Evolutionary conservation across 2,888 invertebrate species (phyloP).

Genomic region (Cataglyphis rosenhaueri): DNA sequence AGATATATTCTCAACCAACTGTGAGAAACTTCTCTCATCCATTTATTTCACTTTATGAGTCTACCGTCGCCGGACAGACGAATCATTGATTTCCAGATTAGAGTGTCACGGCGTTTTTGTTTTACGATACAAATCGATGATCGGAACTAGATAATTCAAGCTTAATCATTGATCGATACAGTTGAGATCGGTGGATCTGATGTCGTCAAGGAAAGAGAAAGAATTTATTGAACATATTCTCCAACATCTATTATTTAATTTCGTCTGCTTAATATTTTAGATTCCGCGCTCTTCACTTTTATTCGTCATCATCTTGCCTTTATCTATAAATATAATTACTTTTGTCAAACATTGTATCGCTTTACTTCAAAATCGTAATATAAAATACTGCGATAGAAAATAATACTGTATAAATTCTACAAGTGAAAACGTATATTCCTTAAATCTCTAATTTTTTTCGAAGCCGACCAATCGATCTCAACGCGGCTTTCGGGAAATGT

Average conservation of each 20-base stretch:
- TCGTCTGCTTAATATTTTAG: neutral
- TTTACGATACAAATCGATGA: slow-evolving; percentile 49
- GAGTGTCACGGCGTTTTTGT: neutral
- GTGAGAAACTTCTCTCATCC: neutral
- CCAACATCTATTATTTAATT: neutral
- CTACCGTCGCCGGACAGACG: neutral
- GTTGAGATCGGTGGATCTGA: slow-evolving; percentile 13
- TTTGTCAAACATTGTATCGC: neutral
- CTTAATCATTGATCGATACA: slow-evolving; percentile 54
- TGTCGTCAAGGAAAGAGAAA: neutral
- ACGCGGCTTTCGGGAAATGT: slow-evolving; percentile 77
- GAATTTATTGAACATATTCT: neutral
- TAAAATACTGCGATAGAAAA: neutral
- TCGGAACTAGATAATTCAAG: slow-evolving; percentile 57
- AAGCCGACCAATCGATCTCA: neutral
- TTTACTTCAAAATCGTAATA: neutral
- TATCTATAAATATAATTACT: neutral
- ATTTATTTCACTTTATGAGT: slow-evolving; percentile 20
- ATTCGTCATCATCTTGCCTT: neutral
- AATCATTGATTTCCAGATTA: neutral
- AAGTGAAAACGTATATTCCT: slow-evolving; percentile 11
- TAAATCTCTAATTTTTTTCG: slow-evolving; percentile 1
- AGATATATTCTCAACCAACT: neutral
- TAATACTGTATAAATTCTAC: slow-evolving; percentile 24
- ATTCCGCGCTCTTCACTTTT: neutral